These are phyloP conservation scores for Eledone cirrhosa DNA, from an alignment of 2,888 invertebrate genomes.

Conservation along the genomic window DNA sequence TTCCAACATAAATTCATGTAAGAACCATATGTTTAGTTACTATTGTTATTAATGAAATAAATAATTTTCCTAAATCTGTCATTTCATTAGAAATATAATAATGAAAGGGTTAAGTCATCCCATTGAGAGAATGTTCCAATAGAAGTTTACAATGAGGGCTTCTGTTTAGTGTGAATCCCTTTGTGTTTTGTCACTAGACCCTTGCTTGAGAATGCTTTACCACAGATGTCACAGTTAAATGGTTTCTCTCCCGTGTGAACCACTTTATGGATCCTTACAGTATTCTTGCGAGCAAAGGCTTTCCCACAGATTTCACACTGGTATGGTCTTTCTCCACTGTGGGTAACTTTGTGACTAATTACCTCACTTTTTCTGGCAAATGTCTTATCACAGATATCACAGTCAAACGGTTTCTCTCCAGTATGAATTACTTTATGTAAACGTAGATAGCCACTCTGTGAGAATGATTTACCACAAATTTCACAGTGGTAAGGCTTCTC, in stretches of 20 bases:
- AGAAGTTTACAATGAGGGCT: too few relatives aligned
- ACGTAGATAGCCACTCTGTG: conserved; percentile 3
- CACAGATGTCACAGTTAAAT: not conserved
- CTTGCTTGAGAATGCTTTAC: not conserved
- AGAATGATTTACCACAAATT: conserved; percentile 14
- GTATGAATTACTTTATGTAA: not conserved
- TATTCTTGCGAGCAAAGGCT: not conserved
- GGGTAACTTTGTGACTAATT: not conserved
- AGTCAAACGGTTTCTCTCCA: not conserved
- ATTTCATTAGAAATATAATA: too few relatives aligned
- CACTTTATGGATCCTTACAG: not conserved
- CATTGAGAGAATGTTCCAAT: too few relatives aligned
- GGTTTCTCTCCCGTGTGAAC: not conserved
- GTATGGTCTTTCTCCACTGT: not conserved
- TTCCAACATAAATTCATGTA: too few relatives aligned
- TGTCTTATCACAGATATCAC: conserved; percentile 13
- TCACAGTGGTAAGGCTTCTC: conserved; percentile 23
- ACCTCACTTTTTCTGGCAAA: not conserved
- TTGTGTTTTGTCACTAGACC: not conserved
- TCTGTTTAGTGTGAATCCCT: not conserved
- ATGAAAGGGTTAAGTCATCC: too few relatives aligned
- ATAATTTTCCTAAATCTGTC: too few relatives aligned
- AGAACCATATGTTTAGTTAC: too few relatives aligned
- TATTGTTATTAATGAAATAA: too few relatives aligned
- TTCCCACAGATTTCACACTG: not conserved